phyloP scores from a whole-genome alignment of 2,888 invertebrate genomes.

The Lamellibrachia columna region DNA sequence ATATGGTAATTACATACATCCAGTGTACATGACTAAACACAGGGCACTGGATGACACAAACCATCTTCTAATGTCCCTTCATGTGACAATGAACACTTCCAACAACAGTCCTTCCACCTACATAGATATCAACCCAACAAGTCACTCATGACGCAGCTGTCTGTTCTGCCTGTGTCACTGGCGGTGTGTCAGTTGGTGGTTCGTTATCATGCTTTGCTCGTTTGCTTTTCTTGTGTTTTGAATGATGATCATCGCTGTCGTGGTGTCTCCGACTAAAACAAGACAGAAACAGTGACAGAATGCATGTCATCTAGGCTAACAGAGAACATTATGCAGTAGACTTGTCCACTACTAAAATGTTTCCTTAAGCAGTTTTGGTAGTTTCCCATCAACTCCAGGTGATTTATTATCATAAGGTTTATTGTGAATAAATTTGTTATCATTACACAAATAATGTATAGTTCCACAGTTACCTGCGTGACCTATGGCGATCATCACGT shows the following conservation, averaged over 20 bases:
- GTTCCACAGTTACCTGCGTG: background rate
- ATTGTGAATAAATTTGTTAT: too few species aligned
- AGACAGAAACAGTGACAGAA: background rate
- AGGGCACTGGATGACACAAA: background rate
- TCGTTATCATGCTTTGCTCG: background rate
- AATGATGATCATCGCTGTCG: background rate
- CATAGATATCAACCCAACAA: background rate
- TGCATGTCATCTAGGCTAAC: background rate
- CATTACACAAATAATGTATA: background rate
- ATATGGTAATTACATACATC: background rate
- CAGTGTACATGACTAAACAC: background rate
- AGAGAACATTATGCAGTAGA: too few species aligned
- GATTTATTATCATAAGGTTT: too few species aligned
- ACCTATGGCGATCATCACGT: background rate
- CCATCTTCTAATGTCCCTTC: background rate
- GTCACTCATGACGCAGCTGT: background rate
- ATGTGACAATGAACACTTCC: background rate
- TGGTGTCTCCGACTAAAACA: background rate
- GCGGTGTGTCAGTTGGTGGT: background rate
- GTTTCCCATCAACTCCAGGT: too few species aligned
- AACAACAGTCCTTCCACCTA: background rate
- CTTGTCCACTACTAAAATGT: too few species aligned
- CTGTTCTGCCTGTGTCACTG: background rate
- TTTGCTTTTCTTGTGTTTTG: conserved; percentile 10
- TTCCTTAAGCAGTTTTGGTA: too few species aligned